Percentiles rank a stretch among this genome's conserved stretches.
phyloP scores from a whole-genome alignment of 2,888 invertebrate genomes.

The Drosophila diplacantha region DNA sequence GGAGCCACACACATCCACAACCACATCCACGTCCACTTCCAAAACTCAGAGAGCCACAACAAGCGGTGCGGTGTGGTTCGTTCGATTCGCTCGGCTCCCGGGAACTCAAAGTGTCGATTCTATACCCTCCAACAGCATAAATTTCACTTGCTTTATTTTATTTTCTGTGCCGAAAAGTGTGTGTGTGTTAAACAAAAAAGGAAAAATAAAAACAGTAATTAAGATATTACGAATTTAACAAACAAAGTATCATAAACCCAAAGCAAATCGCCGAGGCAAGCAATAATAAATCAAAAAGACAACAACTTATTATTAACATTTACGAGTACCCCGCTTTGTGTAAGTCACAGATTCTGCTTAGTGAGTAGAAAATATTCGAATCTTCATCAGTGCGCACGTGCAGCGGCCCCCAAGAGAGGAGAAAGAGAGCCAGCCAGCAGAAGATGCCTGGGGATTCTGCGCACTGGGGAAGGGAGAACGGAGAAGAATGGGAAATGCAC shows the following conservation, averaged over 20 bases:
- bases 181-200: slow-evolving; percentile 3
- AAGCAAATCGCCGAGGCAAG: slow-evolving; percentile 25
- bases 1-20: slow-evolving; percentile 18
- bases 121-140: slow-evolving; percentile 2
- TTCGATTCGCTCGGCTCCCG: slow-evolving; percentile 13
- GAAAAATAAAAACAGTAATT: background rate
- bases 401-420: slow-evolving; percentile 32
- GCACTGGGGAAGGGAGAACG: slow-evolving; percentile 19
- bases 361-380: background rate
- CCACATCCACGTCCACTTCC: slow-evolving; percentile 5
- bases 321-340: background rate
- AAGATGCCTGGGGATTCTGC: slow-evolving; percentile 46
- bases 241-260: background rate
- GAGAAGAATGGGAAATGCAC: slow-evolving; percentile 2
- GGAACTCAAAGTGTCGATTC: slow-evolving; percentile 6
- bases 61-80: slow-evolving; percentile 37
- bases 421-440: slow-evolving; percentile 6
- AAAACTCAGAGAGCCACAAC: slow-evolving; percentile 36
- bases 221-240: background rate
- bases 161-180: slow-evolving; percentile 14
- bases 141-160: slow-evolving; percentile 5
- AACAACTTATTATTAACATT: slow-evolving; percentile 1
- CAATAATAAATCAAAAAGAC: slow-evolving; percentile 7
- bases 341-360: slow-evolving; percentile 2
- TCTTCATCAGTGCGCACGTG: slow-evolving; percentile 51